Evolutionary conservation across 2,797 vertebrate species (phyloP).

Genomic region (Amniataba percoides): DNA sequence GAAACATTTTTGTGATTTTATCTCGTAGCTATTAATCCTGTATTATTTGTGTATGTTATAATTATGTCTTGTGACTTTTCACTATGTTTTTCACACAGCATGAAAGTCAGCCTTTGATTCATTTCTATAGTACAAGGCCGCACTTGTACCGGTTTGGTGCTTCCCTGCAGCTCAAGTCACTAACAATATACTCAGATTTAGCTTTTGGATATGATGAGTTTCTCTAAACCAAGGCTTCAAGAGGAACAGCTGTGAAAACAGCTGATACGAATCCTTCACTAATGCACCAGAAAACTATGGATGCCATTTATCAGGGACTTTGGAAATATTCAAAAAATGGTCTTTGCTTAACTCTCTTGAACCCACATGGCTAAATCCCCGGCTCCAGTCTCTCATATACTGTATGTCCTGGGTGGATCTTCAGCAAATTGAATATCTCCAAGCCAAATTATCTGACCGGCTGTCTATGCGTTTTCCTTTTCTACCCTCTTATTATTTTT

Average conservation of each 20-base stretch:
- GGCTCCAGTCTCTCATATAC: constrained; percentile 16
- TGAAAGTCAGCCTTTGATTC: background rate
- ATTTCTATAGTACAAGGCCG: constrained; percentile 1
- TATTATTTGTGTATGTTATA: background rate
- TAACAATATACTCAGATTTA: constrained; percentile 55
- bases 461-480: constrained; percentile 57
- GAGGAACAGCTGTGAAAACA: constrained; percentile 86
- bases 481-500: constrained; percentile 72
- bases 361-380: constrained; percentile 38
- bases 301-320: constrained; percentile 70
- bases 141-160: constrained; percentile 16
- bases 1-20: background rate
- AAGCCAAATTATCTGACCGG: constrained; percentile 64
- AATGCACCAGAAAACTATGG: constrained; percentile 65
- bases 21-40: background rate
- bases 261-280: constrained; percentile 73
- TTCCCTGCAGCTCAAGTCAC: constrained; percentile 28
- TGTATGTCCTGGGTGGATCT: constrained; percentile 65
- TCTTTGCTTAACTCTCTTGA: constrained; percentile 51
- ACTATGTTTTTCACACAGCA: background rate
- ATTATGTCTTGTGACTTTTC: background rate
- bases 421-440: constrained; percentile 58
- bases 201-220: constrained; percentile 59
- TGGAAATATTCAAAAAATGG: constrained; percentile 47
- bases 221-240: constrained; percentile 64